These are phyloP conservation scores for Serinus canaria DNA, from an alignment of 2,113 vertebrate genomes.

Conservation along the genomic window DNA sequence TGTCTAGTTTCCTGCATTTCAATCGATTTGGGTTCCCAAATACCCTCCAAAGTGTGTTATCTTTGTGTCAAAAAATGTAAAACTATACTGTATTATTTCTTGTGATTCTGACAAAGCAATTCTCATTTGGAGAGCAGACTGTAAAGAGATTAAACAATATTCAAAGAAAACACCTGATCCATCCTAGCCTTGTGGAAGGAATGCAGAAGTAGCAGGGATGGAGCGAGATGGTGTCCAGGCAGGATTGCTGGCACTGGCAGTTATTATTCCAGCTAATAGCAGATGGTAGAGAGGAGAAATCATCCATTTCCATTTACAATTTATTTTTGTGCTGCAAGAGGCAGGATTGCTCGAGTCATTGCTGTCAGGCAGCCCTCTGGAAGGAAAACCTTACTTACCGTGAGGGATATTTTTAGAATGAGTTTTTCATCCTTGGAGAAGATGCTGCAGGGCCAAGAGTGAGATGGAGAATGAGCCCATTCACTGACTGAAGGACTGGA, in stretches of 20 bases:
- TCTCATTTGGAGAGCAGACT: not conserved
- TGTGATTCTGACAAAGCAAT: not conserved
- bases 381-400: constrained; percentile 2
- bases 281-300: constrained; percentile 51
- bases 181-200: not conserved
- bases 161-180: not conserved
- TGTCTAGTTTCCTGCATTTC: not conserved
- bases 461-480: not conserved
- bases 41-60: not conserved
- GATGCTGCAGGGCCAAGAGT: not conserved
- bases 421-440: not conserved
- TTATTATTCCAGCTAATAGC: constrained; percentile 26
- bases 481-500: not conserved
- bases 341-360: constrained; percentile 10
- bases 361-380: constrained; percentile 40
- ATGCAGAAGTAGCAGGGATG: not conserved
- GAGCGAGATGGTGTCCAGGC: not conserved
- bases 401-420: not conserved
- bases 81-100: not conserved
- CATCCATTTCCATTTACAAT: constrained; percentile 43
- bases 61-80: not conserved
- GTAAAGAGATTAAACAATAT: not conserved
- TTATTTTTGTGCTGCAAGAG: constrained; percentile 41
- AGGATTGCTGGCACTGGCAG: not conserved
- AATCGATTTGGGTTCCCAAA: not conserved